phyloP scores from a whole-genome alignment of 2,797 vertebrate genomes.

The Sardinella longiceps region DNA sequence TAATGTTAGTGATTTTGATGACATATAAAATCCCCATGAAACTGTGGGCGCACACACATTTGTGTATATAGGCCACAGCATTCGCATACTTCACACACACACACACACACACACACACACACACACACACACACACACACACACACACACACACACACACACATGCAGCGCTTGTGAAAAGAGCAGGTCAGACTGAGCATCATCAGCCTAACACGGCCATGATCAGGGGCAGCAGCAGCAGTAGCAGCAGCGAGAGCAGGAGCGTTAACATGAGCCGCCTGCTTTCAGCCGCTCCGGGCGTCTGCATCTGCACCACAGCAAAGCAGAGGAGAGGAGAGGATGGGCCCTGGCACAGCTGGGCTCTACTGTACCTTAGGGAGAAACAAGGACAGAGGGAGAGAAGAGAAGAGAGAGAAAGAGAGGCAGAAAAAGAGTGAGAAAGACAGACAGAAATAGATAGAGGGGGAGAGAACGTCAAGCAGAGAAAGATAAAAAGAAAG shows the following conservation, averaged over 20 bases:
- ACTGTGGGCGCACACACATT: too few relatives aligned
- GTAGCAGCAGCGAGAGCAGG: neutral
- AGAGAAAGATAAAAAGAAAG: neutral
- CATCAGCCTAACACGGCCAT: too few relatives aligned
- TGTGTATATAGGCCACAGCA: too few relatives aligned
- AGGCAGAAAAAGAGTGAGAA: too few relatives aligned
- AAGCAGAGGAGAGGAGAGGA: neutral
- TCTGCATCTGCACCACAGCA: neutral
- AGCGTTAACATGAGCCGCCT: neutral
- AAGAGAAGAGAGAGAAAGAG: neutral
- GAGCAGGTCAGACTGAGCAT: neutral
- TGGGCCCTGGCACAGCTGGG: neutral
- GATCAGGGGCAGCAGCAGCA: neutral
- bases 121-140: neutral
- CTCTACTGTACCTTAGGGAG: neutral
- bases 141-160: neutral
- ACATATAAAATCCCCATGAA: neutral
- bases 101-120: neutral
- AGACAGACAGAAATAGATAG: neutral
- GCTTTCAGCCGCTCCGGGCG: neutral
- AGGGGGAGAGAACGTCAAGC: neutral
- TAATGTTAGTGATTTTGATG: too few relatives aligned
- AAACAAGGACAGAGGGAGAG: neutral
- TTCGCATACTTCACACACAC: neutral
- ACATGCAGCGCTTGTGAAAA: neutral